Evolutionary conservation across 2,888 invertebrate genomes (phyloP).

Genomic region (Sphaeridia pumilis): DNA sequence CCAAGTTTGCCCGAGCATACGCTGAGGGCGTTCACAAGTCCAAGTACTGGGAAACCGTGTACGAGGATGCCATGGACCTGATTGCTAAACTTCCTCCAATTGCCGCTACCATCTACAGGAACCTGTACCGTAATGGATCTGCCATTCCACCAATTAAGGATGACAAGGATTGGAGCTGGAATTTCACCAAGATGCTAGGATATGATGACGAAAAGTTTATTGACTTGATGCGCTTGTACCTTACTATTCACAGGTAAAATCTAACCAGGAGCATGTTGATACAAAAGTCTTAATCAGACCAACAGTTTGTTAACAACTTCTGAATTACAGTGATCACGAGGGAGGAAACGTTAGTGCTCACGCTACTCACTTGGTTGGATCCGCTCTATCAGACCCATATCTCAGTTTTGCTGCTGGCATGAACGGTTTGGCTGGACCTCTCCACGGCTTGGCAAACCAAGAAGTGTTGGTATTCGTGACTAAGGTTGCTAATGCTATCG

Average conservation of each 20-base stretch:
- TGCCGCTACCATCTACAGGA: conserved; percentile 87
- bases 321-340: conserved; percentile 72
- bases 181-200: conserved; percentile 84
- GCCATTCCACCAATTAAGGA: conserved; percentile 79
- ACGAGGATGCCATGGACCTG: conserved; percentile 88
- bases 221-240: conserved; percentile 83
- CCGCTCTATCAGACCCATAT: conserved; percentile 87
- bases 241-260: conserved; percentile 69
- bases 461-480: conserved; percentile 84
- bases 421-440: conserved; percentile 87
- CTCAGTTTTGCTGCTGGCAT: conserved; percentile 84
- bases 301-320: too few relatives aligned
- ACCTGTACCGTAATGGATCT: conserved; percentile 70
- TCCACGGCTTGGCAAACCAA: conserved; percentile 92
- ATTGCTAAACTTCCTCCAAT: conserved; percentile 89
- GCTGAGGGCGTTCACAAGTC: conserved; percentile 73
- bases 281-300: too few relatives aligned
- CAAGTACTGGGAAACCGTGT: conserved; percentile 84
- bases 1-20: conserved; percentile 82
- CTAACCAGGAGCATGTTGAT: too few relatives aligned
- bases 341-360: conserved; percentile 95
- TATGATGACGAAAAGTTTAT: conserved; percentile 66
- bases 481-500: conserved; percentile 74
- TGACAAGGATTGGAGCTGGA: conserved; percentile 83
- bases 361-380: conserved; percentile 84